These are phyloP conservation scores for Ranitomeya imitator DNA, from an alignment of 2,113 vertebrate species.

Conservation along the genomic window DNA sequence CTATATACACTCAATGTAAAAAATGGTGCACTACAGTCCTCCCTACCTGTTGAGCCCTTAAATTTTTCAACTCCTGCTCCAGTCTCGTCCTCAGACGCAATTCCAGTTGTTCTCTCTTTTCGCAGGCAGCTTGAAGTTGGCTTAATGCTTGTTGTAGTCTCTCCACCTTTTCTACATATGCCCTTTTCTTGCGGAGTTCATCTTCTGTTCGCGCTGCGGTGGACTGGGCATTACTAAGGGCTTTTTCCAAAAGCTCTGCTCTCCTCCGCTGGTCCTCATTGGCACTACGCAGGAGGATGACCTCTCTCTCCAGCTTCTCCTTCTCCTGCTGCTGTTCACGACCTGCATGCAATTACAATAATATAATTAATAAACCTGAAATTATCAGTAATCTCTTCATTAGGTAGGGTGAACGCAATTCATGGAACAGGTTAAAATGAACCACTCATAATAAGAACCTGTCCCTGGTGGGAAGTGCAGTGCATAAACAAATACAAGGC, in stretches of 20 bases:
- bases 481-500: background rate
- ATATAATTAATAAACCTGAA: background rate
- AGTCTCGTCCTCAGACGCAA: slow-evolving; percentile 87
- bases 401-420: background rate
- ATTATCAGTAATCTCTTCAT: background rate
- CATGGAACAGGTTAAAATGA: background rate
- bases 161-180: slow-evolving; percentile 95
- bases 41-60: slow-evolving; percentile 90
- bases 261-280: slow-evolving; percentile 88
- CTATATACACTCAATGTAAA: background rate
- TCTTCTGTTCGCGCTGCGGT: slow-evolving; percentile 86
- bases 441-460: background rate
- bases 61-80: slow-evolving; percentile 93
- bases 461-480: background rate
- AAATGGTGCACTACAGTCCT: background rate
- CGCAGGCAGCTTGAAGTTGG: slow-evolving; percentile 94
- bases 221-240: slow-evolving; percentile 80
- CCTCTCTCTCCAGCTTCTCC: slow-evolving; percentile 85
- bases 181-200: slow-evolving; percentile 88
- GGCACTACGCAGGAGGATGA: slow-evolving; percentile 77
- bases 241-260: slow-evolving; percentile 87
- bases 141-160: slow-evolving; percentile 88
- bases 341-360: slow-evolving; percentile 66
- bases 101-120: slow-evolving; percentile 92
- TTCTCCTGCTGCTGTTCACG: slow-evolving; percentile 89